Evolutionary conservation across 2,888 invertebrate genomes (phyloP), one percentile per base, ranked within the genome.

Genomic region (Caenorhabditis panamensis): DNA sequence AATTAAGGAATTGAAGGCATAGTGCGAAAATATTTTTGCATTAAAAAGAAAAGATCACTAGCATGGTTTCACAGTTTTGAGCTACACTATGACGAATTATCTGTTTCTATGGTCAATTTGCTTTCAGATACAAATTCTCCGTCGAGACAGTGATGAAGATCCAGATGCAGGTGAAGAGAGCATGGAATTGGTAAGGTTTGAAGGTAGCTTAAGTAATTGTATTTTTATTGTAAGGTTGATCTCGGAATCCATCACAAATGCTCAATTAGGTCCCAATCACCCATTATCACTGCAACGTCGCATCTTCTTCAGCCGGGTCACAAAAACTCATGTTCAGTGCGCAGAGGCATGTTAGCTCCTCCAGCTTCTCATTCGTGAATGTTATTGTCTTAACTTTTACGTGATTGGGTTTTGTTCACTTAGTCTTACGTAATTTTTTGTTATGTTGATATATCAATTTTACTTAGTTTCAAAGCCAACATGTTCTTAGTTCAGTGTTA

Each of bases 181-280:
- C 51, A 82, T 87, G 79, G 87, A 87, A 79, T 36, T 87, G 84
- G 87, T 87, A 54, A 81, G 59, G n/a, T n/a, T n/a, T n/a, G n/a
- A n/a, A n/a, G n/a, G n/a, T n/a, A n/a, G n/a, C n/a, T n/a, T n/a
- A n/a, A n/a, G n/a, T n/a, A n/a, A n/a, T n/a, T n/a, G n/a, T n/a
- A n/a, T n/a, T n/a, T n/a, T n/a, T n/a, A n/a, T n/a, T n/a, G n/a
- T n/a, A 56, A 84, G 84, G 84, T 84, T 18, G 84, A 84, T 49
- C 82, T 84, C 26, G 84, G 84, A 22, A 84, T 84, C 36, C 83
- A 83, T 51, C 84, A 82, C 51, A 84, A 84, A 49, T 77, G 77
- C 66, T 83, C 82, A 13, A 77, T 84, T 16, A 81, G 84, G 4
- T 84, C 84, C 11, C 81, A 81, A 54, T 84, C 84, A 1, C 84